Conservation (phyloP, 1,140 invertebrate species). For the Aleiodes sp. region DNA sequence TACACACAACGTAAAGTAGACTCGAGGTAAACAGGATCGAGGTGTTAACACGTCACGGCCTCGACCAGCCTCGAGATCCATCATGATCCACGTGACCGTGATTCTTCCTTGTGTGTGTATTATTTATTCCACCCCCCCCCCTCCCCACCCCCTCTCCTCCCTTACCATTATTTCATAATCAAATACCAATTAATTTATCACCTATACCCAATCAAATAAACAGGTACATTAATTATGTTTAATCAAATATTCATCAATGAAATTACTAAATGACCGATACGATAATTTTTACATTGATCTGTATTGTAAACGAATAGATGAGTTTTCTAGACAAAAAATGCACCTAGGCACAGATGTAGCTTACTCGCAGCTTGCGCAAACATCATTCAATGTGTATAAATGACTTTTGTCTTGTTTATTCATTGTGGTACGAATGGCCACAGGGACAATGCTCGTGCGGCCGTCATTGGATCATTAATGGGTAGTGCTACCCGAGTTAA, state of each 20-base stretch:
- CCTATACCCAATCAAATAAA: background rate
- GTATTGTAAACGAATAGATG: background rate
- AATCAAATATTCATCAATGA: background rate
- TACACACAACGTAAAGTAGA: conserved; percentile 19
- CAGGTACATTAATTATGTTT: background rate
- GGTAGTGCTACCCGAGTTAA: background rate
- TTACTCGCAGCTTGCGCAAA: conserved; percentile 1
- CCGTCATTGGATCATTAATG: background rate
- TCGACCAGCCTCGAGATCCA: conserved; percentile 13
- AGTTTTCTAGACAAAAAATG: background rate
- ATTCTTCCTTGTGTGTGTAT: background rate
- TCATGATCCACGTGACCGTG: conserved; percentile 1
- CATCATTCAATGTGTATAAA: background rate
- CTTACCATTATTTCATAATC: no score
- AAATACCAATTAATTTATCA: no score
- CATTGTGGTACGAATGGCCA: background rate
- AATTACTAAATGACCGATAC: background rate
- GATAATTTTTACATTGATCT: background rate
- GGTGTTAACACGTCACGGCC: conserved; percentile 19
- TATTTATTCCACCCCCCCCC: background rate
- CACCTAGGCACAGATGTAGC: background rate
- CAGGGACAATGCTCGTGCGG: background rate
- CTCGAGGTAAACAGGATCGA: conserved; percentile 18
- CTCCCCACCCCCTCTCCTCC: background rate
- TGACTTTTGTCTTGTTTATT: background rate